These are phyloP conservation scores for Antidorcas marsupialis DNA, from an alignment of 2,113 vertebrate species.

Conservation along the genomic window DNA sequence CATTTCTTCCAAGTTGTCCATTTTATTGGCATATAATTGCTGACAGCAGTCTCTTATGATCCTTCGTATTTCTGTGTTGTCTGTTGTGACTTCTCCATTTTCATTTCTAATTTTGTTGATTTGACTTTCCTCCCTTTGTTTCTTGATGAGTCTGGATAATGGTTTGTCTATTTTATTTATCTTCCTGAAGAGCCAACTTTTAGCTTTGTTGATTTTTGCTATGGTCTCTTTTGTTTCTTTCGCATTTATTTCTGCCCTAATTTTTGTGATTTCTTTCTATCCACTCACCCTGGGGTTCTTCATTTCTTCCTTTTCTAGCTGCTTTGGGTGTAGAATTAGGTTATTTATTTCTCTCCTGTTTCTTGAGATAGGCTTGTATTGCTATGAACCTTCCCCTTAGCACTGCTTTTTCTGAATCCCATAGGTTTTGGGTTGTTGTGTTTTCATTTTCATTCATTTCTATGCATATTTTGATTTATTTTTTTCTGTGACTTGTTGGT, in stretches of 20 bases:
- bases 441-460: neutral
- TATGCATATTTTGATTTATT: neutral
- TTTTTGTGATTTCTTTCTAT: neutral
- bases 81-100: neutral
- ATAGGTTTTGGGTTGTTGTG: neutral
- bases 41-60: neutral
- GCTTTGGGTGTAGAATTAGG: neutral
- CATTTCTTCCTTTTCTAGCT: neutral
- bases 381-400: neutral
- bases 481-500: neutral
- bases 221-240: neutral
- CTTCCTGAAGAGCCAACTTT: neutral
- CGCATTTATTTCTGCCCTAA: neutral
- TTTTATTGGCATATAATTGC: neutral
- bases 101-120: neutral
- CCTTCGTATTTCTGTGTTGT: neutral
- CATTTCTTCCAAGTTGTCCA: neutral
- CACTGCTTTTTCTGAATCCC: neutral
- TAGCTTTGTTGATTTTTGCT: neutral
- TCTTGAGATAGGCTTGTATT: neutral
- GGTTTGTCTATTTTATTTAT: neutral
- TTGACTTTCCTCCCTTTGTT: neutral
- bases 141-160: neutral
- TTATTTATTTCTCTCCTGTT: neutral
- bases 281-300: neutral